Percentiles rank a stretch among this genome's conserved stretches.
phyloP scores from a whole-genome alignment of 2,113 vertebrate genomes.

The Phainopepla nitens region DNA sequence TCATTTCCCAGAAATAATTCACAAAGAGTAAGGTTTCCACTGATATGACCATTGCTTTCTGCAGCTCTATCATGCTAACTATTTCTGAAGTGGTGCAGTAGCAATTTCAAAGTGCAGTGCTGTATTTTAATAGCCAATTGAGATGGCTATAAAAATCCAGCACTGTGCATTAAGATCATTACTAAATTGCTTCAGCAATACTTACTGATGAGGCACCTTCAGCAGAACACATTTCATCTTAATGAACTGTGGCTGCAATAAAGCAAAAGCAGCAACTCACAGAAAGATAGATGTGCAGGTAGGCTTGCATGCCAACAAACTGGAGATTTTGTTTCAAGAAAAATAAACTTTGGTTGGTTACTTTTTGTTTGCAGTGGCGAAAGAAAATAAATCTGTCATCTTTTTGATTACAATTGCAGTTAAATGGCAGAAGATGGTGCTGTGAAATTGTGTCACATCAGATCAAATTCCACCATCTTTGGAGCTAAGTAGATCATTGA shows the following conservation, averaged over 20 bases:
- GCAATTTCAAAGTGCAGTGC: conserved; percentile 33
- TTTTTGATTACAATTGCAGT: neutral
- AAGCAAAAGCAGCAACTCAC: neutral
- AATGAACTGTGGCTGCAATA: conserved; percentile 12
- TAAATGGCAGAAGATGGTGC: neutral
- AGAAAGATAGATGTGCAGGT: neutral
- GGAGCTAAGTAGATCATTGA: neutral
- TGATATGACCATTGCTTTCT: neutral
- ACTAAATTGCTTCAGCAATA: conserved; percentile 53
- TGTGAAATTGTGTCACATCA: neutral
- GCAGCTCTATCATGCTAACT: neutral
- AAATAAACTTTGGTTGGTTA: neutral
- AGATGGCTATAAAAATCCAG: conserved; percentile 46
- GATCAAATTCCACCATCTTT: neutral
- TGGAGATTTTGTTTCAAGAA: neutral
- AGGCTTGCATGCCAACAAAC: neutral
- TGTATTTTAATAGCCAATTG: conserved; percentile 55
- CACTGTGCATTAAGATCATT: conserved; percentile 39
- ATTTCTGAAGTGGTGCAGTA: conserved; percentile 18
- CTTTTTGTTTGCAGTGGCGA: neutral
- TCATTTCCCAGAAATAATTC: neutral
- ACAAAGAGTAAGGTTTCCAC: neutral
- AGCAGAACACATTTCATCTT: conserved; percentile 2
- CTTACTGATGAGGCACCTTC: conserved; percentile 53
- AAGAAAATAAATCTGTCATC: neutral